Conservation (phyloP, 2,797 vertebrate genomes). For the Diplodus puntazzo region DNA sequence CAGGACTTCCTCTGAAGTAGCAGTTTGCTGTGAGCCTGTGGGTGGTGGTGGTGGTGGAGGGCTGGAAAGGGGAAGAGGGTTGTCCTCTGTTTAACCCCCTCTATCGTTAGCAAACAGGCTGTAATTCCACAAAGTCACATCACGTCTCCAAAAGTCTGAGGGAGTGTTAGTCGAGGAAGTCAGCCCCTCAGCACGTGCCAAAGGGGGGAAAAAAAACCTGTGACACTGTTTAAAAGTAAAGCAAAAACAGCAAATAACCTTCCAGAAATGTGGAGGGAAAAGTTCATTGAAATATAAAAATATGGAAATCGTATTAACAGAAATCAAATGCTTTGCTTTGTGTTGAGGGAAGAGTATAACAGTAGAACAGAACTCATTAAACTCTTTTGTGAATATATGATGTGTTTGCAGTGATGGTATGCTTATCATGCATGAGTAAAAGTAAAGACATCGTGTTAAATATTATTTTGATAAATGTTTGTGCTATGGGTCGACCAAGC, state of each 20-base stretch:
- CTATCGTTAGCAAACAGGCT: conserved; percentile 36
- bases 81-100: conserved; percentile 50
- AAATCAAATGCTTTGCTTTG: not conserved
- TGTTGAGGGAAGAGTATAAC: not conserved
- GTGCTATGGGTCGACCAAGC: no score
- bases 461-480: no score
- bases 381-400: no score
- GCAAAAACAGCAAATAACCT: not conserved
- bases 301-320: not conserved
- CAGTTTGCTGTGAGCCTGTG: conserved; percentile 73
- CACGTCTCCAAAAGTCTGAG: conserved; percentile 49
- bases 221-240: not conserved
- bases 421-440: no score
- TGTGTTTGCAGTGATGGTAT: no score
- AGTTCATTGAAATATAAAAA: not conserved
- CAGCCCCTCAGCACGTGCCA: conserved; percentile 20
- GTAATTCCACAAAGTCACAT: conserved; percentile 69
- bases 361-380: no score
- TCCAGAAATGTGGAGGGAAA: not conserved
- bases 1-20: conserved; percentile 76
- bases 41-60: conserved; percentile 14
- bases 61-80: conserved; percentile 15
- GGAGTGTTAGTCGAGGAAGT: conserved; percentile 13
- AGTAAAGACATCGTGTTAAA: no score
- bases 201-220: not conserved